Evolutionary conservation across 2,888 invertebrate genomes (phyloP).

Genomic region (Cerceris rybyensis): DNA sequence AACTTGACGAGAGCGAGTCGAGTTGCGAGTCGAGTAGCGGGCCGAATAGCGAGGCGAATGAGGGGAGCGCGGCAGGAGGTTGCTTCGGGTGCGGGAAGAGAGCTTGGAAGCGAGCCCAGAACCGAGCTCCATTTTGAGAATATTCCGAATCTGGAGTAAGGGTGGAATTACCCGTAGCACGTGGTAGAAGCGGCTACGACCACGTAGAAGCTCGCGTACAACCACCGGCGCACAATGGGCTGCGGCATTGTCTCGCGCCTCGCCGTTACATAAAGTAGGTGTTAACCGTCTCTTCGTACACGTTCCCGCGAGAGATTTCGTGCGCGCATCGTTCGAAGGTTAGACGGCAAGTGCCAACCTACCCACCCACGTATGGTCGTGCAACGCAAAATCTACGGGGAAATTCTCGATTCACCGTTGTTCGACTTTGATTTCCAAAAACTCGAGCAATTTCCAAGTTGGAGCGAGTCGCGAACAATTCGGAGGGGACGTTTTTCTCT

Average conservation of each 20-base stretch:
- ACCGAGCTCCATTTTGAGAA: slow-evolving; percentile 60
- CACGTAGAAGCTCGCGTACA: slow-evolving; percentile 13
- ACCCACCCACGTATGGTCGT: not conserved
- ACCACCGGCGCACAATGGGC: slow-evolving; percentile 52
- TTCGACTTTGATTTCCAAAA: too few species aligned
- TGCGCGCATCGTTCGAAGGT: slow-evolving; percentile 36
- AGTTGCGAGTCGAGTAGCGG: too few species aligned
- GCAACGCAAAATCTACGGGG: slow-evolving; percentile 21
- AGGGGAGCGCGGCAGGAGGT: slow-evolving; percentile 14
- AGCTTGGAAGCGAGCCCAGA: slow-evolving; percentile 60
- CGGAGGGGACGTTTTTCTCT: not conserved
- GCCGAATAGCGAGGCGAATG: too few species aligned
- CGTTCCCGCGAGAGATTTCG: slow-evolving; percentile 26
- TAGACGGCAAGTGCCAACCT: not conserved
- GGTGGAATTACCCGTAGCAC: slow-evolving; percentile 63
- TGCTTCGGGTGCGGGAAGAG: slow-evolving; percentile 36
- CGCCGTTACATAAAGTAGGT: slow-evolving; percentile 64
- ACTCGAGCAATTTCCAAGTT: too few species aligned
- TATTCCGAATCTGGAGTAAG: slow-evolving; percentile 63
- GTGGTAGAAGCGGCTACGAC: slow-evolving; percentile 30
- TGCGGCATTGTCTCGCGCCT: slow-evolving; percentile 58
- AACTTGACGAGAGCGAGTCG: slow-evolving; percentile 37
- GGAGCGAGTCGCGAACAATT: too few species aligned
- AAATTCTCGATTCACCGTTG: too few species aligned
- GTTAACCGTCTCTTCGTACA: slow-evolving; percentile 57